Evolutionary conservation across 2,888 invertebrate genomes (phyloP), one percentile per base, ranked within the genome.

Genomic region (Phaedon cochleariae): DNA sequence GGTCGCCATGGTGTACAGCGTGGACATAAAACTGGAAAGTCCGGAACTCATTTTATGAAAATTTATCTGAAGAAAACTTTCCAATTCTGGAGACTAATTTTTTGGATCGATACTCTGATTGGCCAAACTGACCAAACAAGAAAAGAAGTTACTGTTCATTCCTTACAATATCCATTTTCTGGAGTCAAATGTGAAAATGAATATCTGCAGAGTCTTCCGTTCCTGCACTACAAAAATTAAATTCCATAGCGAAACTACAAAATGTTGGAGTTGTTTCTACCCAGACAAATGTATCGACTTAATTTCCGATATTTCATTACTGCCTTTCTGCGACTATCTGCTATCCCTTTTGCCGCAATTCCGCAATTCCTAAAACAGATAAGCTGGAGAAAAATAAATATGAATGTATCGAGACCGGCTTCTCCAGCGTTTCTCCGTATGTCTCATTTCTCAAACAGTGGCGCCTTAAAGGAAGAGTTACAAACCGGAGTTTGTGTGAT

Each of bases 271-370:
- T 58, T 57, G 46, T 62, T 62, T 59, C 65, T 53, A 37, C 59
- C n/a, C 63, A 71, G 62, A 65, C 61, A 65, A 70, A 72, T 68
- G 67, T 65, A 73, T 73, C 62, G 72, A 60, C 68, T 73, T 73
- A 73, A 73, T 73, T 71, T 68, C 65, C 69, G 65, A 73, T 73
- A 73, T 71, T 71, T 73, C 72, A 72, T 68, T 67, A 66, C 58
- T 60, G 58, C 53, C 64, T 63, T 53, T 63, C 59, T 51, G 31
- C 58, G 58, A 37, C 55, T 61, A 41, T 31, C 53, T 49, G 18
- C 26, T 60, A 18, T 29, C 61, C 34, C 54, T 54, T 37, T 52
- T 20, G 29, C 54, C 46, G 62, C 67, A 67, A 60, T 64, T 67
- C 67, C 52, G 54, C 68, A 67, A 69, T 67, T 70, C 67, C 59